Evolutionary conservation across 2,797 vertebrate species (phyloP).

Genomic region (Poecilia velifera): DNA sequence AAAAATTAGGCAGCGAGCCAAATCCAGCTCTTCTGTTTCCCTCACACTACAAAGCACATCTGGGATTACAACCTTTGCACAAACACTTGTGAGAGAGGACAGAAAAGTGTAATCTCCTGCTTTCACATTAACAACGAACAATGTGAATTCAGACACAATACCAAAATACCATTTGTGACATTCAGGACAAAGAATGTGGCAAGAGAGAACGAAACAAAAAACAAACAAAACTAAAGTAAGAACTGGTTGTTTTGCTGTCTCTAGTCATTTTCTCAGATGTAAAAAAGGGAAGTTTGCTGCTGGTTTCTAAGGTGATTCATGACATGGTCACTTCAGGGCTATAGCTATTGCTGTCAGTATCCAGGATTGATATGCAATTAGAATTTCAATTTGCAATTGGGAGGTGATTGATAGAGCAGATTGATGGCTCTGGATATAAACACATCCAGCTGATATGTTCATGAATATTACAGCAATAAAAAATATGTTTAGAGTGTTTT

Average conservation of each 20-base stretch:
- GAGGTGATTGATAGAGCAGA: constrained; percentile 5
- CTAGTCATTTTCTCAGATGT: not conserved
- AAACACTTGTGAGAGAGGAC: not conserved
- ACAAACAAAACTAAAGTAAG: not conserved
- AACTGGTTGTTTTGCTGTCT: not conserved
- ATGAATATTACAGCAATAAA: not conserved
- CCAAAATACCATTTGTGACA: not conserved
- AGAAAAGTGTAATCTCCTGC: not conserved
- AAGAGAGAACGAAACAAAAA: not conserved
- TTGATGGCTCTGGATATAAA: not conserved
- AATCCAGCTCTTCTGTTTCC: not conserved
- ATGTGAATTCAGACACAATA: not conserved
- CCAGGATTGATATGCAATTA: constrained; percentile 7
- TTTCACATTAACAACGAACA: not conserved
- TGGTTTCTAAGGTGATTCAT: not conserved
- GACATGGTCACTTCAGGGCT: too few relatives aligned
- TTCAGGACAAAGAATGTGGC: not conserved
- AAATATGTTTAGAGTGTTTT: not conserved
- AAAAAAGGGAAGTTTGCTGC: not conserved
- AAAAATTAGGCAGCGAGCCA: not conserved
- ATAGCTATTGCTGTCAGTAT: not conserved
- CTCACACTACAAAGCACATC: not conserved
- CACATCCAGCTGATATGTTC: not conserved
- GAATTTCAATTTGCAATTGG: constrained; percentile 3
- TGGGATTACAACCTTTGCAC: not conserved